These are phyloP conservation scores for Phragmatobia fuliginosa DNA, from an alignment of 2,888 invertebrate genomes.

Conservation along the genomic window DNA sequence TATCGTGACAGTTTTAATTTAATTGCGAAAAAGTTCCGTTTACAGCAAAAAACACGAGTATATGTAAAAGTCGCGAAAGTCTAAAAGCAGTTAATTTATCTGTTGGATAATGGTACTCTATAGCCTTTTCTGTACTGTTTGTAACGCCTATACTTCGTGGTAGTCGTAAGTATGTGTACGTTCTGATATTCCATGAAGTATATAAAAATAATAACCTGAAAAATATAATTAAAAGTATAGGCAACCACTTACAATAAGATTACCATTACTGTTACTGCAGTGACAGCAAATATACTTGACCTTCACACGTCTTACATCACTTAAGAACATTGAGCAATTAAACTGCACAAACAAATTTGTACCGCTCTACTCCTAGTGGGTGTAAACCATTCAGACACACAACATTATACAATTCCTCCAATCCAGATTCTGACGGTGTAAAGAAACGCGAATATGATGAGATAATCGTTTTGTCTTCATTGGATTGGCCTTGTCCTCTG, in stretches of 20 bases:
- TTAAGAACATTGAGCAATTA: background rate
- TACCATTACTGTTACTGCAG: background rate
- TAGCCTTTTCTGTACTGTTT: no score
- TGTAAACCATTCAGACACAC: constrained; percentile 11
- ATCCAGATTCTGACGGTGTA: constrained; percentile 32
- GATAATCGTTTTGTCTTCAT: constrained; percentile 40
- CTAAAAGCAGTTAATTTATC: no score
- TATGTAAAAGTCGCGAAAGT: no score
- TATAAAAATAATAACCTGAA: no score
- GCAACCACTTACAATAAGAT: background rate
- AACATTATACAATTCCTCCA: constrained; percentile 29
- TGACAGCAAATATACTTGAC: background rate
- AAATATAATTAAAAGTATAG: no score
- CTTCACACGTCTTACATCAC: background rate
- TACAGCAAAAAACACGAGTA: no score
- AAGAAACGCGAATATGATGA: constrained; percentile 37
- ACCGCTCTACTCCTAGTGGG: constrained; percentile 14
- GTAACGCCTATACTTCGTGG: no score
- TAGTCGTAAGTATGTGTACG: no score
- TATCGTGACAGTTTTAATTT: no score
- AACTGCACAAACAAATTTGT: constrained; percentile 7
- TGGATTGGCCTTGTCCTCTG: constrained; percentile 42
- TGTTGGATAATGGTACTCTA: no score
- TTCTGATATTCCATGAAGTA: no score
- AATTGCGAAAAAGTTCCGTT: no score